These are phyloP conservation scores for Leuciscus waleckii DNA, from an alignment of 2,797 vertebrate species.

Conservation along the genomic window DNA sequence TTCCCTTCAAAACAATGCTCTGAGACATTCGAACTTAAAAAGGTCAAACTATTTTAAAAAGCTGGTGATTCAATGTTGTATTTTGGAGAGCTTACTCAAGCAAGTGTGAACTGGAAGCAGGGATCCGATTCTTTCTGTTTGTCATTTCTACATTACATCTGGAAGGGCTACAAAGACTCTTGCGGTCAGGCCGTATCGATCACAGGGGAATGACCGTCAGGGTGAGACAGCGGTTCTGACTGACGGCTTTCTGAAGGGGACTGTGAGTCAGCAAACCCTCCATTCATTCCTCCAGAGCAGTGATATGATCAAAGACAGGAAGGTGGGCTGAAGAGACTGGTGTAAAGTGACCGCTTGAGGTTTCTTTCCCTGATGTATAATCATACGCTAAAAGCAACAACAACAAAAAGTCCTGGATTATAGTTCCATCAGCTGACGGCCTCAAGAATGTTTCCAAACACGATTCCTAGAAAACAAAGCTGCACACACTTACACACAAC, in stretches of 20 bases:
- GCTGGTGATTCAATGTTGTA: conserved; percentile 40
- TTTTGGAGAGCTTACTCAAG: conserved; percentile 36
- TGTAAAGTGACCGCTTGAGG: neutral
- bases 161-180: conserved; percentile 48
- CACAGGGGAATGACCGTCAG: conserved; percentile 56
- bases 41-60: conserved; percentile 51
- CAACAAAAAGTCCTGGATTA: neutral
- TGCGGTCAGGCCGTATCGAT: conserved; percentile 51
- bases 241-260: conserved; percentile 53
- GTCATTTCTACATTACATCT: conserved; percentile 38
- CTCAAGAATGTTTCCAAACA: conserved; percentile 27
- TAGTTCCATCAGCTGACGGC: conserved; percentile 30
- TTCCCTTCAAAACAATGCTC: conserved; percentile 46
- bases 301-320: conserved; percentile 16
- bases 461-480: conserved; percentile 17
- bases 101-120: conserved; percentile 10
- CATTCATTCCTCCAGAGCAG: conserved; percentile 28
- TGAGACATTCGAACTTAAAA: conserved; percentile 15
- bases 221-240: conserved; percentile 54
- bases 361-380: conserved; percentile 22
- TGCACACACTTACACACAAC: neutral
- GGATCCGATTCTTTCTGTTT: conserved; percentile 14
- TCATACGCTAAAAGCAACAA: conserved; percentile 4
- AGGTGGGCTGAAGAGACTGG: neutral
- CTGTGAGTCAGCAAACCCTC: conserved; percentile 59